A percentile compares a stretch with the other conserved stretches of the same genome.
Conservation (phyloP, 2,797 vertebrate species). For the Echeneis naucrates region DNA sequence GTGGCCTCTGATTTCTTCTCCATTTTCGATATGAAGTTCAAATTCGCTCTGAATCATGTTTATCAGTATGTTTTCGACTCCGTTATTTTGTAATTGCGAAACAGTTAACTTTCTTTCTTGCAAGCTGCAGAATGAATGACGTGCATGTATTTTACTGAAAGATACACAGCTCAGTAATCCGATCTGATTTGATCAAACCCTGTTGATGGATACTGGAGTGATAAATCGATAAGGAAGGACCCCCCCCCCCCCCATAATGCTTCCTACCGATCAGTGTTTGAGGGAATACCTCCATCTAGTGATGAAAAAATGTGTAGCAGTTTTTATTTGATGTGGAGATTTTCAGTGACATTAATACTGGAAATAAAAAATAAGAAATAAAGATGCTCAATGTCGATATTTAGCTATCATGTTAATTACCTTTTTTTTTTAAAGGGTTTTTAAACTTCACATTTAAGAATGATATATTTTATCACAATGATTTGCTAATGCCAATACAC, state of each 20-base stretch:
- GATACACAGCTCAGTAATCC: no score
- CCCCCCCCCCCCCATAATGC: no score
- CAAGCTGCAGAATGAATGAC: not conserved
- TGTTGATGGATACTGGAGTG: not conserved
- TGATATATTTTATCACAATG: not conserved
- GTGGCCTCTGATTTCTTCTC: not conserved
- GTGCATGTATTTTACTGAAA: no score
- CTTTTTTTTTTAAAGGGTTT: no score
- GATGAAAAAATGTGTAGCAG: constrained; percentile 30
- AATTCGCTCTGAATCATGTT: rapidly evolving
- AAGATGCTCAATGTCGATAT: not conserved
- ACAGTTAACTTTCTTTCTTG: not conserved
- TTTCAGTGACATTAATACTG: not conserved
- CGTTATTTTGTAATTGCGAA: no score
- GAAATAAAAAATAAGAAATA: not conserved
- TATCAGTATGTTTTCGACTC: not conserved
- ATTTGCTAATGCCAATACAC: not conserved
- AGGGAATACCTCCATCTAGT: constrained; percentile 55
- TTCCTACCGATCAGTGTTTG: not conserved
- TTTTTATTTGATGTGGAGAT: not conserved
- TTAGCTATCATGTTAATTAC: not conserved
- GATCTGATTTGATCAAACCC: no score
- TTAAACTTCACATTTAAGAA: not conserved
- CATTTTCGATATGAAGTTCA: no score
- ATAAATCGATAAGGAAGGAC: not conserved